These are phyloP conservation scores for Eristalinus aeneus DNA, from an alignment of 2,888 invertebrate species.

Conservation along the genomic window DNA sequence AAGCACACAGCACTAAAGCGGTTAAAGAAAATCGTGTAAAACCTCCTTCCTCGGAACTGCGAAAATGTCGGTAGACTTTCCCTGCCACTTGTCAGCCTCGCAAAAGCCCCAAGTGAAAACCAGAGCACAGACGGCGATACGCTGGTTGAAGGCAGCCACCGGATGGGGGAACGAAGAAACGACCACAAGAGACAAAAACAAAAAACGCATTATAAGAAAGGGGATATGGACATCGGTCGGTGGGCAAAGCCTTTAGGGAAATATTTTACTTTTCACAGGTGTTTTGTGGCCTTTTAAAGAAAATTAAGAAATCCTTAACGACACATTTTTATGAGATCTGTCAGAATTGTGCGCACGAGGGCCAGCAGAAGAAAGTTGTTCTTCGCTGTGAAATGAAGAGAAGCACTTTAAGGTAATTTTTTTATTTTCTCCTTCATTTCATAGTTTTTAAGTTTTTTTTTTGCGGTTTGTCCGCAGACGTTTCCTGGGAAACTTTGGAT, in stretches of 20 bases:
- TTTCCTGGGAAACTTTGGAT: conserved; percentile 10
- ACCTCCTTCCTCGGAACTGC: conserved; percentile 8
- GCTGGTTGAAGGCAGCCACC: not conserved
- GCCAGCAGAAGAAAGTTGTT: conserved; percentile 32
- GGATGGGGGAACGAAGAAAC: conserved; percentile 1
- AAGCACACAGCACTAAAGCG: not conserved
- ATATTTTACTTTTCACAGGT: conserved; percentile 70
- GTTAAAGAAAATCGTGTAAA: conserved; percentile 51
- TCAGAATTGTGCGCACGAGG: conserved; percentile 37
- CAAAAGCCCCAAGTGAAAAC: conserved; percentile 7
- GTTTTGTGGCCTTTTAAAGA: conserved; percentile 71
- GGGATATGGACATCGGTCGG: conserved; percentile 24
- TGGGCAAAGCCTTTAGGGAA: conserved; percentile 68
- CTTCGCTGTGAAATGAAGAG: conserved; percentile 23
- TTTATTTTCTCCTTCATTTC: conserved; percentile 4
- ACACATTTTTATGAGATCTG: conserved; percentile 69
- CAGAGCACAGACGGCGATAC: conserved; percentile 12
- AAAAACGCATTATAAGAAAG: conserved; percentile 21
- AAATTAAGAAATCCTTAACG: conserved; percentile 71
- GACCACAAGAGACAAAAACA: conserved; percentile 22
- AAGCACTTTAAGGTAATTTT: conserved; percentile 13
- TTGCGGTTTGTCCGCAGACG: conserved; percentile 4
- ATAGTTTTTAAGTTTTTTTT: conserved; percentile 13
- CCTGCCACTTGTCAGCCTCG: conserved; percentile 40
- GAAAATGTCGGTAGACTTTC: conserved; percentile 42